Evolutionary conservation across 2,888 invertebrate genomes (phyloP).

Genomic region (Dynastes grantii): DNA sequence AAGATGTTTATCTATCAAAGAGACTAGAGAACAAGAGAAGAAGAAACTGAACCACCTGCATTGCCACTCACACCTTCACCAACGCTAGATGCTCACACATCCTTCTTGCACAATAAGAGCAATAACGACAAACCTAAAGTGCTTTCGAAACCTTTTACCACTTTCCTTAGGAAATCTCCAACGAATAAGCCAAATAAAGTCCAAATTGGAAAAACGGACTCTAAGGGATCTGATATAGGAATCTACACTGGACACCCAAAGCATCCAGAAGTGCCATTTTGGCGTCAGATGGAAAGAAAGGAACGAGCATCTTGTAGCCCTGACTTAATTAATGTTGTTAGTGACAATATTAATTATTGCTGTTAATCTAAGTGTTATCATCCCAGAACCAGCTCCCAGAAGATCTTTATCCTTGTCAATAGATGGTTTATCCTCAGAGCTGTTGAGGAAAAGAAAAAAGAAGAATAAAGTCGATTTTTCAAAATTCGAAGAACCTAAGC

Average conservation of each 20-base stretch:
- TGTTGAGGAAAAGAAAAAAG: slow-evolving; percentile 74
- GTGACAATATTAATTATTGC: slow-evolving; percentile 64
- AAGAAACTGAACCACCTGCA: slow-evolving; percentile 80
- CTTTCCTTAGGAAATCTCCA: slow-evolving; percentile 62
- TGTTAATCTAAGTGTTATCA: slow-evolving; percentile 42
- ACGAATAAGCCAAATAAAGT: slow-evolving; percentile 47
- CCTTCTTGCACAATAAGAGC: slow-evolving; percentile 79
- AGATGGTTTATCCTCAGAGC: slow-evolving; percentile 75
- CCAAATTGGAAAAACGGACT: slow-evolving; percentile 74
- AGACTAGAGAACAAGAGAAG: slow-evolving; percentile 85
- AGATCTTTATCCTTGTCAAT: slow-evolving; percentile 83
- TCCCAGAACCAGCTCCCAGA: slow-evolving; percentile 80
- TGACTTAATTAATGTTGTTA: slow-evolving; percentile 68
- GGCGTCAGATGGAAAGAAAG: slow-evolving; percentile 82
- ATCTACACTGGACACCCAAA: slow-evolving; percentile 77
- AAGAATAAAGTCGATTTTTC: slow-evolving; percentile 82
- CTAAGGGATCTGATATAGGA: slow-evolving; percentile 72
- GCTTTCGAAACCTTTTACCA: slow-evolving; percentile 79
- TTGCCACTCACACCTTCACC: slow-evolving; percentile 82
- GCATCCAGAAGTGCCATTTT: slow-evolving; percentile 73
- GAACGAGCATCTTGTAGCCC: slow-evolving; percentile 80
- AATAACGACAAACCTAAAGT: slow-evolving; percentile 77
- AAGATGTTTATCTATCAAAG: slow-evolving; percentile 55
- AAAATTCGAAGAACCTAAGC: slow-evolving; percentile 74
- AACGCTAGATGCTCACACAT: slow-evolving; percentile 73